phyloP scores from a whole-genome alignment of 2,113 vertebrate genomes.

The Desmodus rotundus region DNA sequence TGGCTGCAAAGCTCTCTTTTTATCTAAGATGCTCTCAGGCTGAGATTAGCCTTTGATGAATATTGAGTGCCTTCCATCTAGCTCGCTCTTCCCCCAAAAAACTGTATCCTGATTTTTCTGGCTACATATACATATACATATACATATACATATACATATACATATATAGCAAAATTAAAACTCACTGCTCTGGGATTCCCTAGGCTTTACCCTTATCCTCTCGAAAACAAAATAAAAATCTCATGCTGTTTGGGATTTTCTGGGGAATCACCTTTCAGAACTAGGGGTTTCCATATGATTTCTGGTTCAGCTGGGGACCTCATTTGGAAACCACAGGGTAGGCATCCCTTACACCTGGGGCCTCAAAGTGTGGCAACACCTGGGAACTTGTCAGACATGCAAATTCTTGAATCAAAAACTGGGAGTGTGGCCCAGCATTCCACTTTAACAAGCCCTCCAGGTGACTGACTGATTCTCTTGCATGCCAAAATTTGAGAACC shows the following conservation, averaged over 20 bases:
- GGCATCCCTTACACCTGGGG: not conserved
- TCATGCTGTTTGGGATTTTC: not conserved
- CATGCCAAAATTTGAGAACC: not conserved
- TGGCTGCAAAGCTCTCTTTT: not conserved
- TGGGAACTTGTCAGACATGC: not conserved
- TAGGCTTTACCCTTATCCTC: not conserved
- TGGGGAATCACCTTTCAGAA: not conserved
- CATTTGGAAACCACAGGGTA: not conserved
- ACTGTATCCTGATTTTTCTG: slow-evolving; percentile 9
- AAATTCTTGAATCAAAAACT: not conserved
- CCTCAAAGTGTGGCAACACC: not conserved
- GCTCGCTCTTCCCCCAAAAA: not conserved
- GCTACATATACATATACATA: not conserved
- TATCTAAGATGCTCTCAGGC: not conserved
- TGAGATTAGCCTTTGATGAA: slow-evolving; percentile 26
- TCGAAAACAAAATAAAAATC: not conserved
- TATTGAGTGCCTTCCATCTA: not conserved
- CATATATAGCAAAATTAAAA: not conserved
- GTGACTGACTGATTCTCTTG: not conserved
- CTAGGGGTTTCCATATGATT: not conserved
- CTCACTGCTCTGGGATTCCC: not conserved
- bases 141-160: no score
- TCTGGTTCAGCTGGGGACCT: not conserved
- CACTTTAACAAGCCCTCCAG: not conserved
- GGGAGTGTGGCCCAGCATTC: no score